Evolutionary conservation across 2,888 invertebrate species (phyloP), one percentile per base, ranked within the genome.

Genomic region (Octodonta nipae): DNA sequence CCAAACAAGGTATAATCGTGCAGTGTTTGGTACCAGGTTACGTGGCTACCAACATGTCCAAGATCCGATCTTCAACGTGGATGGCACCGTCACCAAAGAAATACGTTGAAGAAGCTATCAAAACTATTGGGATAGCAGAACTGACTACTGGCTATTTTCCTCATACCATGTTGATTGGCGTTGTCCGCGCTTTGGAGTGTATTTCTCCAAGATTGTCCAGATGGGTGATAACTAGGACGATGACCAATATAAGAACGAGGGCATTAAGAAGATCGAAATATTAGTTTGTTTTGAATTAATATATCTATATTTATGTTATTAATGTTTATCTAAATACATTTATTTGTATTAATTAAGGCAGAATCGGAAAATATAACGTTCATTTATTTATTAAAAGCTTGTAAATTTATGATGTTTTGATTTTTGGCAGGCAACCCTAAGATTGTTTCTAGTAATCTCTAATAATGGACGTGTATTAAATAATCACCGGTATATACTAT

Each of bases 1-100:
- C 67, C 11, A 71, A 73, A 22, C 64, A 70, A 25, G 85, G 85
- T 1, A 75, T 88, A 13, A 70, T 75, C 3, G 66, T 88, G 4
- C 89, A 92, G 63, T 78, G 82, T 52, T 67, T 92, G 1, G 63
- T 79, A 35, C 92, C 92, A 0, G 89, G 86, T 2, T 86, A 82
- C 46, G 91, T 93, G 1, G 85, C 86, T 13, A 88, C 91, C 1
- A 91, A 91, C 53, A 86, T 89, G 84, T 78, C 83, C 6, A 83
- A 84, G 49, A 80, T 89, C 36, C 68, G 72, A n/a, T 67, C 68
- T 22, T 67, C 78, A 15, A 73, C 77, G 0, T 67, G 77, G 60
- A 74, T 86, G 64, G 79, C 84, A 1, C 87, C 87, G 1, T 70
- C 75, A 0, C 74, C 87, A 0, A 68, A 75, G 26, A 68, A 63